Base-by-base conservation (phyloP, 37 sponge, comb jelly and placozoan genomes). In the Trichoplax adhaerens region DNA sequence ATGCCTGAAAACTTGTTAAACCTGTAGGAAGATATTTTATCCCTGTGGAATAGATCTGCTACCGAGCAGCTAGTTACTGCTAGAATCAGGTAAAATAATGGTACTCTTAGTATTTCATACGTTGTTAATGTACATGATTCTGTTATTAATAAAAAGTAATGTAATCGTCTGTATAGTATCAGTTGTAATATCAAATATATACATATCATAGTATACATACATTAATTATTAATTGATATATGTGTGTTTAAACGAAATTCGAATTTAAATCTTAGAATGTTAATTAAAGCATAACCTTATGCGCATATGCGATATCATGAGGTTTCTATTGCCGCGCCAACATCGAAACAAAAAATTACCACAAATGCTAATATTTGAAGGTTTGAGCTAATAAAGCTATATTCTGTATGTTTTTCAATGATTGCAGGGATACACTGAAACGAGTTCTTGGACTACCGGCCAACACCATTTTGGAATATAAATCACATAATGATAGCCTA, bases 21-120 rank as follows among this genome's bases (percentile, higher is more conserved):
- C 5, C 48, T 46, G 52, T 65, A 77, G 72, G 94, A 94, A 65
- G 94, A 85, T 58, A 88, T 94, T 53, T 75, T 94, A 4, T 83
- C 90, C 1, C 72, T 94, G 70, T 94, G 94, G 94, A 94, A 94
- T 72, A 83, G 83, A 56, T 86, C 90, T 51, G 84, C 90, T 51
- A 62, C 59, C 6, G 83, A 94, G 68, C 74, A 72, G 12, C 60
- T 58, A 64, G 71, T 90, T 52, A 86, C 87, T 7, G 70, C 58
- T 3, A 72, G 78, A 69, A 90, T 90, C 48, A 86, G 90, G 90
- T 89, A 62, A 49, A 67, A 10, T 53, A 71, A 48, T 48, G 50
- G 12, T 5, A 53, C 1, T 47, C 1, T 7, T 65, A 29, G 65
- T 5, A 48, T 46, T 8, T 10, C 12, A 49, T 8, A 74, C 65